phyloP scores from a whole-genome alignment of 2,888 invertebrate genomes.

The Lordiphosa andalusiaca region DNA sequence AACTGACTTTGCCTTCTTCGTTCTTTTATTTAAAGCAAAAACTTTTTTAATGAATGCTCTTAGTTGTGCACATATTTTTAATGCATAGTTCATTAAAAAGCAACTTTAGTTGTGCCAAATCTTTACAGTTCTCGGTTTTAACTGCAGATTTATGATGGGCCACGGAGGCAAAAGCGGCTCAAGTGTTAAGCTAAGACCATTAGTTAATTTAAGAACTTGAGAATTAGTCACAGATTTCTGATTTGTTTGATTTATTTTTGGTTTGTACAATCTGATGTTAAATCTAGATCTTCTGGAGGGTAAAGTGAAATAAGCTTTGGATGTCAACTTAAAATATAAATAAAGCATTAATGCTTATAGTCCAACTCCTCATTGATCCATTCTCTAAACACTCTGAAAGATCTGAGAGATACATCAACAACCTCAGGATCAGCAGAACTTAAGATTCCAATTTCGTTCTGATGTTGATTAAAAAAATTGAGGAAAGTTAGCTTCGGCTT shows the following conservation, averaged over 20 bases:
- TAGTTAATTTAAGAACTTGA: constrained; percentile 44
- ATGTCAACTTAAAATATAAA: no score
- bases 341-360: no score
- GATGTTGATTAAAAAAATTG: no score
- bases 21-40: constrained; percentile 60
- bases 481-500: no score
- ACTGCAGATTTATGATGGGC: constrained; percentile 45
- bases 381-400: no score
- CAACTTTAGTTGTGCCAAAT: constrained; percentile 49
- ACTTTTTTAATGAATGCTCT: constrained; percentile 76
- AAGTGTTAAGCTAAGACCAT: constrained; percentile 48
- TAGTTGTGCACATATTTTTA: constrained; percentile 72
- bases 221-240: constrained; percentile 47
- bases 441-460: no score
- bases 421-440: no score
- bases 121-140: constrained; percentile 35
- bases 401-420: no score
- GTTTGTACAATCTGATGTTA: not conserved
- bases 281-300: no score
- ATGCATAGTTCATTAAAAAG: constrained; percentile 71
- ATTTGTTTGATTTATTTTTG: constrained; percentile 13
- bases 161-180: constrained; percentile 49
- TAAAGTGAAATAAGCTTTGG: no score
- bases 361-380: no score
- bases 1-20: constrained; percentile 34